These are phyloP conservation scores for Hetaerina americana DNA, from an alignment of 1,140 invertebrate species.

Conservation along the genomic window DNA sequence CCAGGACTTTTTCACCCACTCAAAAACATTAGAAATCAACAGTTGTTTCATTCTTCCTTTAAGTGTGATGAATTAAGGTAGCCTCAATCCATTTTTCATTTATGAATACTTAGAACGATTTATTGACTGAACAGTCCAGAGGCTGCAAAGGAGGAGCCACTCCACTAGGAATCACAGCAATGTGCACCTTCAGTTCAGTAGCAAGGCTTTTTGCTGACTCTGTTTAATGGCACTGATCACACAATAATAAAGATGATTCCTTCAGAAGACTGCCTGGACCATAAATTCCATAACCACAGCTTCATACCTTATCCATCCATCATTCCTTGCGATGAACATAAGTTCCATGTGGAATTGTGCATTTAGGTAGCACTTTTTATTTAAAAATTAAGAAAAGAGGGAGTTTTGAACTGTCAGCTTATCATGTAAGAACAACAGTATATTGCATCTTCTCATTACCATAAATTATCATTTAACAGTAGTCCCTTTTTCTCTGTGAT, in stretches of 20 bases:
- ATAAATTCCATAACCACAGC: neutral
- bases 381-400: neutral
- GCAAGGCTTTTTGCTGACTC: neutral
- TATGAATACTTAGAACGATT: neutral
- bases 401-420: neutral
- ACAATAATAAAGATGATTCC: neutral
- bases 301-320: neutral
- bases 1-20: no score
- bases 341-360: neutral
- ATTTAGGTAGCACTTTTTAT: neutral
- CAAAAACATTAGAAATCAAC: neutral
- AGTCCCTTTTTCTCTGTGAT: no score
- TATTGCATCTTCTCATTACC: neutral
- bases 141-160: neutral
- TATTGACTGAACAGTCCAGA: neutral
- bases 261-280: neutral
- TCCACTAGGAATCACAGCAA: neutral
- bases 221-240: neutral
- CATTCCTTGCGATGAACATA: neutral
- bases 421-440: neutral
- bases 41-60: neutral
- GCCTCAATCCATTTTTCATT: neutral
- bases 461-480: neutral
- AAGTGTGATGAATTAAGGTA: neutral
- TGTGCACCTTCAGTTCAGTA: neutral